Evolutionary conservation across 2,888 invertebrate genomes (phyloP).

Genomic region (Orthosia cruda): DNA sequence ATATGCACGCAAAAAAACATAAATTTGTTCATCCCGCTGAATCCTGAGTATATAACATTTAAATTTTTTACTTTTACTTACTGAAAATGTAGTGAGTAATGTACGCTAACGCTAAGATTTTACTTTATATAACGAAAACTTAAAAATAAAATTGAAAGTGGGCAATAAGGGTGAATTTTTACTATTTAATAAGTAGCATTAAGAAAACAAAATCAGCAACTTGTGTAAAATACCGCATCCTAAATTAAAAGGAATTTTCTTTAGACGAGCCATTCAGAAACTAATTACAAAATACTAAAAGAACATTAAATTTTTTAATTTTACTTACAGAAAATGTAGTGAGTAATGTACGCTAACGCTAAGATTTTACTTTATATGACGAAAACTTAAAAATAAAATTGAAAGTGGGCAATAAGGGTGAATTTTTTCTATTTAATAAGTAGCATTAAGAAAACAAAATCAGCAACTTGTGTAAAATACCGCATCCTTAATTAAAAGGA

Average conservation of each 20-base stretch:
- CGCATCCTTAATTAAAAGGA: background rate
- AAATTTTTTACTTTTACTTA: conserved; percentile 26
- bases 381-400: too few species aligned
- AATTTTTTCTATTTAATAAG: too few species aligned
- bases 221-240: conserved; percentile 1
- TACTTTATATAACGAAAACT: too few species aligned
- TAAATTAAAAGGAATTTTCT: conserved; percentile 11
- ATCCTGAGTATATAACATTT: conserved; percentile 31
- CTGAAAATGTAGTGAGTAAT: conserved; percentile 19
- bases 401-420: too few species aligned
- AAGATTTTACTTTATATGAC: too few species aligned
- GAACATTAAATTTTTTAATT: conserved; percentile 37
- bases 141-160: background rate
- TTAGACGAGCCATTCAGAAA: conserved; percentile 11
- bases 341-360: background rate
- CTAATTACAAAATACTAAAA: conserved; percentile 44
- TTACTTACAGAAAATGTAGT: conserved; percentile 21
- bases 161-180: too few species aligned
- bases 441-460: conserved; percentile 14
- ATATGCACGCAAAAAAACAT: conserved; percentile 48
- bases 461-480: conserved; percentile 14
- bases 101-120: background rate
- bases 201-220: conserved; percentile 27
- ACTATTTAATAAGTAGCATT: too few species aligned
- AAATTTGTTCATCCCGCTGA: conserved; percentile 47